A percentile compares a stretch with the other conserved stretches of the same genome.
These are phyloP conservation scores for Spermophilus dauricus DNA, from an alignment of 2,113 vertebrate species.

Conservation along the genomic window DNA sequence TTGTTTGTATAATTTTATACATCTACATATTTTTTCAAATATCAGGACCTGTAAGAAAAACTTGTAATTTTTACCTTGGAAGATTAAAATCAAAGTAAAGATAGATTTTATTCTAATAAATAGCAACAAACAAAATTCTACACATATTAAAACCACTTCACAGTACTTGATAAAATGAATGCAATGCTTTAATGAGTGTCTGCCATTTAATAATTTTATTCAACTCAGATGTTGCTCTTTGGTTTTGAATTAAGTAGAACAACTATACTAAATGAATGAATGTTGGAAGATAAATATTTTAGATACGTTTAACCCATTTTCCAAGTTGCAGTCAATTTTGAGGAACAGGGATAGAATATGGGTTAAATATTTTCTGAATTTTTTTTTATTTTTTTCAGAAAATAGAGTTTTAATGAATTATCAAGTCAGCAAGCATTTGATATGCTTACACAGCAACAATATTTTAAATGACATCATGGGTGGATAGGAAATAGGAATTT, in stretches of 20 bases:
- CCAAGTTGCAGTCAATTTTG: background rate
- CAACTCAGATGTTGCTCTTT: conserved; percentile 17
- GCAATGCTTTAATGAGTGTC: background rate
- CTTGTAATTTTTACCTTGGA: conserved; percentile 41
- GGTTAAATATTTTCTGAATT: background rate
- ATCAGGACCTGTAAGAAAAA: background rate
- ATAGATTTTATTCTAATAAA: conserved; percentile 55
- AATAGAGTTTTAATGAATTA: background rate
- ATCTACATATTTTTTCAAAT: background rate
- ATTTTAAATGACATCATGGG: conserved; percentile 23
- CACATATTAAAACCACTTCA: background rate
- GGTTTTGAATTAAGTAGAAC: conserved; percentile 14
- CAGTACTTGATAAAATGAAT: conserved; percentile 11
- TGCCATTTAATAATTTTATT: conserved; percentile 29
- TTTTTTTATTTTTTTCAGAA: background rate
- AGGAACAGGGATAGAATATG: background rate
- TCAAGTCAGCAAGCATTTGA: background rate
- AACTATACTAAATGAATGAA: conserved; percentile 9
- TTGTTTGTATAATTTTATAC: conserved; percentile 19
- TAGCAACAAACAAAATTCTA: background rate
- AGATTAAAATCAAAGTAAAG: conserved; percentile 17
- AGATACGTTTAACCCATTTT: conserved; percentile 10
- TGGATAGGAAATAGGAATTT: background rate
- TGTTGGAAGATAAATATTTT: conserved; percentile 7
- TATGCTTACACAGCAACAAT: background rate